phyloP scores from a whole-genome alignment of 1,140 invertebrate genomes.

The Drosophila nannoptera region DNA sequence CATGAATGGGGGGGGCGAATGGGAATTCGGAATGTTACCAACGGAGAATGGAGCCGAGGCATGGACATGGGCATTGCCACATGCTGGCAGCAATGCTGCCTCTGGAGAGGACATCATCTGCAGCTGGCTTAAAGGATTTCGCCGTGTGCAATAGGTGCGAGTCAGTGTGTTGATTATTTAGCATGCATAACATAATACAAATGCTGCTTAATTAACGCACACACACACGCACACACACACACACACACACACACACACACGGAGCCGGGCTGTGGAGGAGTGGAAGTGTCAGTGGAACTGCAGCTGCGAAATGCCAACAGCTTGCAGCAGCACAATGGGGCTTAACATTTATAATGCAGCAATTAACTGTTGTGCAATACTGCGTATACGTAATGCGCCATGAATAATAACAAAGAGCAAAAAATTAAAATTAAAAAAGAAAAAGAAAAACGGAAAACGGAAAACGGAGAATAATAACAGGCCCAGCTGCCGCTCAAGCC shows the following conservation, averaged over 20 bases:
- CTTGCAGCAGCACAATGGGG: constrained; percentile 28
- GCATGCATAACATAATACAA: constrained; percentile 32
- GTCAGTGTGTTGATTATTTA: constrained; percentile 13
- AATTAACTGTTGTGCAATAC: constrained; percentile 32
- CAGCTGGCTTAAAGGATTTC: constrained; percentile 2
- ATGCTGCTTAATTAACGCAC: constrained; percentile 45
- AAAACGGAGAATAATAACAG: background rate
- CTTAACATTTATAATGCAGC: constrained; percentile 41
- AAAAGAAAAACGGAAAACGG: background rate
- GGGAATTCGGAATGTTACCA: background rate
- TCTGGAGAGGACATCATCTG: constrained; percentile 1
- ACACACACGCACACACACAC: constrained; percentile 13
- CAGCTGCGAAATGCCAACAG: constrained; percentile 1
- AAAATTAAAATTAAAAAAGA: constrained; percentile 9
- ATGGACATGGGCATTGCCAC: no score
- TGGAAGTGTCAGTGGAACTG: background rate
- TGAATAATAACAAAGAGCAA: constrained; percentile 39
- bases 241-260: background rate
- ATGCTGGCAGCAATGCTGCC: no score
- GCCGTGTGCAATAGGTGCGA: background rate
- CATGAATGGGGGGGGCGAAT: background rate
- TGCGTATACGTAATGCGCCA: constrained; percentile 61
- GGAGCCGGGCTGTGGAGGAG: background rate
- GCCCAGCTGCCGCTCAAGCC: no score
- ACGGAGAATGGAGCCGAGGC: background rate